These are phyloP conservation scores for Aulostomus chinensis DNA, from an alignment of 2,797 vertebrate genomes.

Conservation along the genomic window DNA sequence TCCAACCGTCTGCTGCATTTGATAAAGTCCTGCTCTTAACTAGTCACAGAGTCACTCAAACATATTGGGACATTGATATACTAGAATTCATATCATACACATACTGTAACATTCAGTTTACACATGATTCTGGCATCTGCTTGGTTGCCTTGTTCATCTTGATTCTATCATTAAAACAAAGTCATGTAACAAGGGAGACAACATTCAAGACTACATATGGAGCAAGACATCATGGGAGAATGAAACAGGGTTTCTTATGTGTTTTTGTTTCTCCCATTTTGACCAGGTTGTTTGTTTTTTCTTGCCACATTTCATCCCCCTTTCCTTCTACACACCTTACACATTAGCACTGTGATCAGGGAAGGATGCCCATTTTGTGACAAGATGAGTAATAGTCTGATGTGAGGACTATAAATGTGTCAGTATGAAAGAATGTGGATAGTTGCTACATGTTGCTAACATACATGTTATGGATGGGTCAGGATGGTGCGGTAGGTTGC, in stretches of 20 bases:
- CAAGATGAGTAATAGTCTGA: slow-evolving; percentile 64
- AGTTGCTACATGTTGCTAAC: background rate
- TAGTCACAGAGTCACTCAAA: slow-evolving; percentile 1
- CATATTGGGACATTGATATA: slow-evolving; percentile 15
- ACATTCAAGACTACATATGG: slow-evolving; percentile 34
- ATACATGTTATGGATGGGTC: slow-evolving; percentile 4
- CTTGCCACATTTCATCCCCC: slow-evolving; percentile 47
- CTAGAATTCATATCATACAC: slow-evolving; percentile 23
- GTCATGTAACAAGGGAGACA: too few relatives aligned
- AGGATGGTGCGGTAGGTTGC: slow-evolving; percentile 22
- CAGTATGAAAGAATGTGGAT: slow-evolving; percentile 62
- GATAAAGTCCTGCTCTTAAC: slow-evolving; percentile 31
- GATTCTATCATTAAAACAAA: slow-evolving; percentile 45
- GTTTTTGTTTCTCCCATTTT: slow-evolving; percentile 39
- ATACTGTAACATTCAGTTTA: slow-evolving; percentile 13
- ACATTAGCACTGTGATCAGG: slow-evolving; percentile 68
- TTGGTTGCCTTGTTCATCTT: too few relatives aligned
- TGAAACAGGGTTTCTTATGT: slow-evolving; percentile 21
- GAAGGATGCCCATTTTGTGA: slow-evolving; percentile 60
- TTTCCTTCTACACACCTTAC: slow-evolving; percentile 64
- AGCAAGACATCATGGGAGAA: slow-evolving; percentile 19
- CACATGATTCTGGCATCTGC: slow-evolving; percentile 32
- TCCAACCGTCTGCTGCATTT: slow-evolving; percentile 43
- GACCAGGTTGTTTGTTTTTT: slow-evolving; percentile 56
- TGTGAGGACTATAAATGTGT: slow-evolving; percentile 43